Evolutionary conservation across 2,888 invertebrate species (phyloP).

Genomic region (Ephialtes manifestator): DNA sequence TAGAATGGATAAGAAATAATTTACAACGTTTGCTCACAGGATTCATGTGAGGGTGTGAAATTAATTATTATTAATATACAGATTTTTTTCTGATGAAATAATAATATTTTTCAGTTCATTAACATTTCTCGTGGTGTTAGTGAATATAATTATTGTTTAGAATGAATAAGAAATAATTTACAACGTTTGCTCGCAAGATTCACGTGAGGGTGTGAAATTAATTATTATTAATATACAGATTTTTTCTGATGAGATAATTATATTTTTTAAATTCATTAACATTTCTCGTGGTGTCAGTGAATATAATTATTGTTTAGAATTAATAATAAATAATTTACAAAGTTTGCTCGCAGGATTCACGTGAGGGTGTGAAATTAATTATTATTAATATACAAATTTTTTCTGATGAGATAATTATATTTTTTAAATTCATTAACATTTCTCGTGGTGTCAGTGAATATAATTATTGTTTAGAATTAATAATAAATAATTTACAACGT

Average conservation of each 20-base stretch:
- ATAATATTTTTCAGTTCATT: background rate
- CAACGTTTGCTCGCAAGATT: no score
- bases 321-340: no score
- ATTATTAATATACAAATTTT: conserved; percentile 17
- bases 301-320: background rate
- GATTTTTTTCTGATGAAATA: background rate
- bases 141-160: background rate
- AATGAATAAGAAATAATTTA: no score
- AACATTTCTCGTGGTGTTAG: background rate
- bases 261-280: background rate
- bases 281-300: background rate
- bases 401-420: background rate
- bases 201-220: conserved; percentile 48
- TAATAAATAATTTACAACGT: no score
- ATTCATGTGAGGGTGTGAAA: conserved; percentile 45
- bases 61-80: conserved; percentile 21
- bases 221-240: conserved; percentile 22
- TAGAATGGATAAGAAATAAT: background rate
- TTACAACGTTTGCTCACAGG: no score
- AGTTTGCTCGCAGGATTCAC: no score
- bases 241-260: background rate
- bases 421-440: background rate
- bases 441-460: background rate
- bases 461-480: background rate
- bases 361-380: conserved; percentile 55